These are phyloP conservation scores for Dioctria linearis DNA, from an alignment of 2,888 invertebrate species.

Conservation along the genomic window DNA sequence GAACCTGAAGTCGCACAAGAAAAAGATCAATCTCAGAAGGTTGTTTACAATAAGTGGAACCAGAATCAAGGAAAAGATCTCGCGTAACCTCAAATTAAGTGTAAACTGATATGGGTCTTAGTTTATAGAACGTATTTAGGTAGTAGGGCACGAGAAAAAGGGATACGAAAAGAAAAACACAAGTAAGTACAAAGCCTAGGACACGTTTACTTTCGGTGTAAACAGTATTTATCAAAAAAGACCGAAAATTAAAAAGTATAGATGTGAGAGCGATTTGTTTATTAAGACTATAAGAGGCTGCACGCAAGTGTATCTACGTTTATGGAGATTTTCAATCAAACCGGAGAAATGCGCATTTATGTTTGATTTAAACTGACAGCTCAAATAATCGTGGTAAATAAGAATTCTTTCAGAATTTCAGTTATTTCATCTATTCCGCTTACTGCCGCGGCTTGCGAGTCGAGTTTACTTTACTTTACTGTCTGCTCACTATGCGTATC, in stretches of 20 bases:
- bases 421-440: constrained; percentile 43
- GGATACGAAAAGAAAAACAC: background rate
- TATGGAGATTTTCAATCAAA: constrained; percentile 48
- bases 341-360: constrained; percentile 13
- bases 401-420: constrained; percentile 22
- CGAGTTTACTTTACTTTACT: background rate
- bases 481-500: background rate
- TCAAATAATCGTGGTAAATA: background rate
- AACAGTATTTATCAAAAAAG: background rate
- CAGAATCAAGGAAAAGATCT: constrained; percentile 48
- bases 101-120: constrained; percentile 54
- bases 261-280: constrained; percentile 45
- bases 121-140: constrained; percentile 39
- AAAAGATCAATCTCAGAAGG: constrained; percentile 21
- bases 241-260: constrained; percentile 1
- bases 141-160: constrained; percentile 22
- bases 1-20: constrained; percentile 4
- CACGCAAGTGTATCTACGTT: constrained; percentile 19
- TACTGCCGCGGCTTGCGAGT: background rate
- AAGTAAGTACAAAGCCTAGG: background rate
- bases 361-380: constrained; percentile 49
- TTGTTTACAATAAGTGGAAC: constrained; percentile 35
- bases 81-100: constrained; percentile 54
- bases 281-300: constrained; percentile 38
- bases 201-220: constrained; percentile 4